These are phyloP conservation scores for Xenus cinereus DNA, from an alignment of 2,113 vertebrate genomes.

Conservation along the genomic window DNA sequence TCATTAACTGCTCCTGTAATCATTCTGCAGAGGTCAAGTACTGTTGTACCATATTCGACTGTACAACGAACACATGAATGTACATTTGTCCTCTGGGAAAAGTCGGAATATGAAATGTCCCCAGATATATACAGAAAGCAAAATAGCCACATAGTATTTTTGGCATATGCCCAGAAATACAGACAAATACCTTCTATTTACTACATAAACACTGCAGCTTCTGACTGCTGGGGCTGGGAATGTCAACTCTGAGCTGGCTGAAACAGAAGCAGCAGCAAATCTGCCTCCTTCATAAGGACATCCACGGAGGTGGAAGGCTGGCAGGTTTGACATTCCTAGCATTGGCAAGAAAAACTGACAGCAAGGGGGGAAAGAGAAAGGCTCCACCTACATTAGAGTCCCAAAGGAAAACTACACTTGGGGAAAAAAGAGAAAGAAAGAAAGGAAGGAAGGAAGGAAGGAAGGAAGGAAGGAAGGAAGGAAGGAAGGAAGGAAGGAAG, in stretches of 20 bases:
- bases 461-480: too few relatives aligned
- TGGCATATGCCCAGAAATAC: background rate
- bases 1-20: background rate
- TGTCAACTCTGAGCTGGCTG: background rate
- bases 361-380: background rate
- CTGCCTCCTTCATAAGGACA: slow-evolving; percentile 12
- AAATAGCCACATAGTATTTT: background rate
- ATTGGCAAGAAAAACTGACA: background rate
- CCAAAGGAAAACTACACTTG: background rate
- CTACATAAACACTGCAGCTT: background rate
- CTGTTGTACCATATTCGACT: background rate
- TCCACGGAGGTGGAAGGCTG: slow-evolving; percentile 7
- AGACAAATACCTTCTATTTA: background rate
- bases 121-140: background rate
- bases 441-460: too few relatives aligned
- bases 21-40: background rate
- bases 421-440: too few relatives aligned
- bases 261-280: background rate
- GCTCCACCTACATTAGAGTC: background rate
- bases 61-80: background rate
- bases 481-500: too few relatives aligned
- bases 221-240: background rate
- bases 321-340: background rate
- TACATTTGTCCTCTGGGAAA: background rate
- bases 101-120: background rate